Conservation (phyloP, 2,113 vertebrate genomes). For the Eonycteris spelaea region DNA sequence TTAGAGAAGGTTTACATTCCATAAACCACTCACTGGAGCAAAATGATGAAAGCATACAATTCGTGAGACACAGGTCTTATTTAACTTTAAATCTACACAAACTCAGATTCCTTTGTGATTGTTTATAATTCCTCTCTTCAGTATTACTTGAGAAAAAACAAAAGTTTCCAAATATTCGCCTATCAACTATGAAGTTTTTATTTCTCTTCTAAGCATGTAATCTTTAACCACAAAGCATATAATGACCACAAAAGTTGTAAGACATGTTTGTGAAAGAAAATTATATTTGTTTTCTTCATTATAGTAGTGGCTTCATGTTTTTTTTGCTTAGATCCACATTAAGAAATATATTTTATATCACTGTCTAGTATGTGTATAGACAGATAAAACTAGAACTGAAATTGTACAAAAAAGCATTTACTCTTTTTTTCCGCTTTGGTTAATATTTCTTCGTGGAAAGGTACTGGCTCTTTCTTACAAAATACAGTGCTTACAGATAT, state of each 20-base stretch:
- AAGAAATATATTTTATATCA: slow-evolving; percentile 15
- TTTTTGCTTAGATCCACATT: background rate
- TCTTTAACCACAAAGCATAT: background rate
- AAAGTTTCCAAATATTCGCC: background rate
- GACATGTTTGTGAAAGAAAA: background rate
- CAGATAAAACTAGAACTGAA: background rate
- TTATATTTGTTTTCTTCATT: slow-evolving; percentile 10
- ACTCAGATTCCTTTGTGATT: background rate
- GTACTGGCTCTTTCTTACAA: background rate
- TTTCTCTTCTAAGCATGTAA: background rate
- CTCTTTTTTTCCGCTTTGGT: background rate
- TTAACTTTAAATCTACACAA: background rate
- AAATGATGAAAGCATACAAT: background rate
- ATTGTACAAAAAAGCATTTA: background rate
- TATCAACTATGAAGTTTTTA: background rate
- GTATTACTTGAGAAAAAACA: background rate
- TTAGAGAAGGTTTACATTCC: background rate
- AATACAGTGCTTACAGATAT: background rate
- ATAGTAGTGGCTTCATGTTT: background rate
- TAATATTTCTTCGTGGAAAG: slow-evolving; percentile 8
- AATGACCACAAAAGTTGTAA: background rate
- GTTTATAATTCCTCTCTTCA: background rate
- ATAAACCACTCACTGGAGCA: background rate
- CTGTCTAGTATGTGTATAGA: background rate
- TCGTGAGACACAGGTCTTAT: background rate